Base-by-base conservation (phyloP, 2,113 vertebrate species). In the Upupa epops region DNA sequence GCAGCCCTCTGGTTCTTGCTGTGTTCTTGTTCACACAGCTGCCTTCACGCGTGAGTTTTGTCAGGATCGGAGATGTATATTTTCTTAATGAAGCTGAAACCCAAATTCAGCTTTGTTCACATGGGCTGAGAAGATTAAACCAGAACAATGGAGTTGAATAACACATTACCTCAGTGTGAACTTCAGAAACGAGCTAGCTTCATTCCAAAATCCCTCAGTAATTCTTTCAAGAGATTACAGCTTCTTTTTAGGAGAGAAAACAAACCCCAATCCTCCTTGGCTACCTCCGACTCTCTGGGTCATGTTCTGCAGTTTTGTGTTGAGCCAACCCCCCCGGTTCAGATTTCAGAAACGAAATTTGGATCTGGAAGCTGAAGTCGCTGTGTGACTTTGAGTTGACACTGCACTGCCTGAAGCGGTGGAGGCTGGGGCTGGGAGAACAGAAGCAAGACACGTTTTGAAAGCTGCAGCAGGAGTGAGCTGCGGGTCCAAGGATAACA, bases 201-300 rank as follows among this genome's bases (percentile, higher is more conserved):
- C 26, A 70, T 89, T 93, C 81, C 83, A 80, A 82, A 93, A 87
- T 92, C 69, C 42, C 37, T 89, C 19, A 2, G 45, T 80, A 94
- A 89, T 90, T 83, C 59, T 93, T 90, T 90, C 78, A 89, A 90
- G 40, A 52, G 71, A 87, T 92, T 95, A 76, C n/a, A 82, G 48
- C 13, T 76, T 92, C 70, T 72, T 90, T 91, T 85, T 52, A 87
- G n/a, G 29, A 52, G 68, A 83, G 55, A 95, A 95, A 96, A 95
- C 63, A 94, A 86, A 73, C 59, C 11, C 37, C 82, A 86, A 89
- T 86, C 59, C 56, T 84, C 20, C 81, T 90, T 87, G 71, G 46
- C 81, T 72, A 13, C 17, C 40, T 81, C 83, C 92, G 78, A 58
- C n/a, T 66, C n/a, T 45, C 19, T 58, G 11, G 84, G 59, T 76